These are phyloP conservation scores for Salvelinus alpinus DNA, from an alignment of 2,113 vertebrate species.

Conservation along the genomic window DNA sequence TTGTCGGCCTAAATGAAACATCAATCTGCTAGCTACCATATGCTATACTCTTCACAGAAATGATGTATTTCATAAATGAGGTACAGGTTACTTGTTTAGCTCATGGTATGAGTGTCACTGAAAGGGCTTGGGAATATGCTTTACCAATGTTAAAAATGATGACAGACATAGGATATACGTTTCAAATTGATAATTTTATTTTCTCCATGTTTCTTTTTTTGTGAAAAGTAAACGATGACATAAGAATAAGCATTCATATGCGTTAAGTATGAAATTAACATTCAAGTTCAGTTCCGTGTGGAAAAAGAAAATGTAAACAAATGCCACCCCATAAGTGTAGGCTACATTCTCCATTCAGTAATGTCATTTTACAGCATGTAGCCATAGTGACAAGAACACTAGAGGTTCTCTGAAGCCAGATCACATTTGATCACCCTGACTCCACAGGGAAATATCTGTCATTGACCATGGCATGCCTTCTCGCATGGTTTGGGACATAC, in stretches of 20 bases:
- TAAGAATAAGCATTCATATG: constrained; percentile 72
- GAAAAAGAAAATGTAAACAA: constrained; percentile 71
- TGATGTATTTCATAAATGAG: too few species aligned
- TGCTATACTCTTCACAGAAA: too few species aligned
- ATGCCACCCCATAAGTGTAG: constrained; percentile 16
- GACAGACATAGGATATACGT: constrained; percentile 4
- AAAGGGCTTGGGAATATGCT: too few species aligned
- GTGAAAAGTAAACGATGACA: constrained; percentile 58
- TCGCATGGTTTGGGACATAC: too few species aligned
- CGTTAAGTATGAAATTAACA: constrained; percentile 67
- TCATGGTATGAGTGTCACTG: too few species aligned
- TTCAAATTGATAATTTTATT: constrained; percentile 31
- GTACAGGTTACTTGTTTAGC: too few species aligned
- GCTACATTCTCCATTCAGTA: too few species aligned
- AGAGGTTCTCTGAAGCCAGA: constrained; percentile 2
- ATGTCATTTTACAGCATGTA: too few species aligned
- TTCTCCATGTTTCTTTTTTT: constrained; percentile 39
- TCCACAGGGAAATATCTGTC: too few species aligned
- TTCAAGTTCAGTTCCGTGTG: constrained; percentile 51
- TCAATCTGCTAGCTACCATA: too few species aligned
- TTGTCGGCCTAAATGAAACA: too few species aligned
- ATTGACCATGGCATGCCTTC: too few species aligned
- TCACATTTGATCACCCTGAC: constrained; percentile 4
- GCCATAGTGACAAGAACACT: constrained; percentile 12
- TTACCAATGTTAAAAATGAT: neutral